Evolutionary conservation across 2,797 vertebrate species (phyloP).

Genomic region (Sciaenops ocellatus): DNA sequence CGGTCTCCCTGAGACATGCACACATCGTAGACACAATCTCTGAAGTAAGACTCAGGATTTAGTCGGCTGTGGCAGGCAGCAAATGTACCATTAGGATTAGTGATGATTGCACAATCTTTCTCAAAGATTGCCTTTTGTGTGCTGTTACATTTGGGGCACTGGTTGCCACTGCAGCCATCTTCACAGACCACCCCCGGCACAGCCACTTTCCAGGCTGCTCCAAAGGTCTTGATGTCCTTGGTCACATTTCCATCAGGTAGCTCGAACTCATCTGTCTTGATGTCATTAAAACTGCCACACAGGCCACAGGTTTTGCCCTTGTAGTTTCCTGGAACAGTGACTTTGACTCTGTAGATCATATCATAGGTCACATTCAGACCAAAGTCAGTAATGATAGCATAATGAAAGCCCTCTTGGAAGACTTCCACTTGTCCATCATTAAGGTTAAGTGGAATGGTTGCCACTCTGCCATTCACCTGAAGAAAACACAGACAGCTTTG

Average conservation of each 20-base stretch:
- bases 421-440: constrained; percentile 54
- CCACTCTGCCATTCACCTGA: constrained; percentile 67
- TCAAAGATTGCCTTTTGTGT: constrained; percentile 43
- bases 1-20: constrained; percentile 47
- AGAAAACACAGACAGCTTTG: constrained; percentile 12
- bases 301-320: constrained; percentile 62
- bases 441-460: constrained; percentile 62
- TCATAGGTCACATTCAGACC: constrained; percentile 75
- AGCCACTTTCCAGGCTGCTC: constrained; percentile 53
- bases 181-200: constrained; percentile 43
- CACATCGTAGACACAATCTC: constrained; percentile 70
- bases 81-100: constrained; percentile 53
- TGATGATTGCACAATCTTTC: constrained; percentile 65
- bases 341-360: constrained; percentile 50
- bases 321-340: constrained; percentile 74
- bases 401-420: constrained; percentile 57
- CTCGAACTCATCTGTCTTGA: constrained; percentile 22
- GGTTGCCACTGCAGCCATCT: constrained; percentile 48
- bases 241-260: constrained; percentile 13
- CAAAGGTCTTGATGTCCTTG: constrained; percentile 56
- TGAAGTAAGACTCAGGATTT: constrained; percentile 67
- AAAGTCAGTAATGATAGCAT: constrained; percentile 58
- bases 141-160: constrained; percentile 59
- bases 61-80: constrained; percentile 37
- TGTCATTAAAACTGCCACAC: constrained; percentile 58